Evolutionary conservation across 2,113 vertebrate species (phyloP).

Genomic region (Chloroceryle aenea): DNA sequence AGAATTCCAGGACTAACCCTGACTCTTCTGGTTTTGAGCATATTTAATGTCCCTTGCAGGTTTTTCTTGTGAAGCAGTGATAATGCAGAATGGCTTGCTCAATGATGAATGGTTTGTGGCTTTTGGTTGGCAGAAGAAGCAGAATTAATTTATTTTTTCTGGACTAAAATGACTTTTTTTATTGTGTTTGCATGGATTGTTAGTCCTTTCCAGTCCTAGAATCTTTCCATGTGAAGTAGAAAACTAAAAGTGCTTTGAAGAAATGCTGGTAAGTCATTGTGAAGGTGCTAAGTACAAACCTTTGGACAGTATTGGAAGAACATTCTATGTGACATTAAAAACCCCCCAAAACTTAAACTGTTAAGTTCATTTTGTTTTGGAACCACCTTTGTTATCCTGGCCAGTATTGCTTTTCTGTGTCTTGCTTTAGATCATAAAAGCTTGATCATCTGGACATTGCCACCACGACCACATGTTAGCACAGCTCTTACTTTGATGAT

Average conservation of each 20-base stretch:
- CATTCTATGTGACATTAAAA: background rate
- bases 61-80: background rate
- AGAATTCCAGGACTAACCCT: background rate
- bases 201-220: background rate
- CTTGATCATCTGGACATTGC: accelerated
- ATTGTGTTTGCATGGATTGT: background rate
- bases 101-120: background rate
- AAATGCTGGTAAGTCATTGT: background rate
- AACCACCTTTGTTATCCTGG: background rate
- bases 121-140: background rate
- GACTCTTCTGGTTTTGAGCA: background rate
- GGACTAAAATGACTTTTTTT: background rate
- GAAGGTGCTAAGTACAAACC: background rate
- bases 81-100: background rate
- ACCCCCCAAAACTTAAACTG: too few species aligned
- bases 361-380: background rate
- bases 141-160: background rate
- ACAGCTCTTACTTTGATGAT: background rate
- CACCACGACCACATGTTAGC: accelerated
- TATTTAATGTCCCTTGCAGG: background rate
- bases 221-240: background rate
- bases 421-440: background rate
- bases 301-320: background rate
- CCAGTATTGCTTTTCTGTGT: background rate
- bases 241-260: background rate